Percentiles rank a stretch among this genome's conserved stretches.
These are phyloP conservation scores for Alfaro cultratus DNA, from an alignment of 2,797 vertebrate species.

Conservation along the genomic window DNA sequence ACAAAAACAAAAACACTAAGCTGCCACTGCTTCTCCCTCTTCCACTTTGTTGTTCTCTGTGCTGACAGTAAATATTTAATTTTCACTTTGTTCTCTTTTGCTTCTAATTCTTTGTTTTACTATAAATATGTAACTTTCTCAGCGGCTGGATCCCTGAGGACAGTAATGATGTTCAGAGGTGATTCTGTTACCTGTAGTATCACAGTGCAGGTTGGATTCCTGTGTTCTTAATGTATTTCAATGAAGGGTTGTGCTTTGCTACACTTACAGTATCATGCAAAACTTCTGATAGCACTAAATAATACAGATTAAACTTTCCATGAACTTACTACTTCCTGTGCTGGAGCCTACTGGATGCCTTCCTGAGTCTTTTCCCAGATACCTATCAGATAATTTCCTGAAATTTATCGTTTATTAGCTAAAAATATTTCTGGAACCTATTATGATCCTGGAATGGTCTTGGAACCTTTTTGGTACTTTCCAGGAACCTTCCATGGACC, in stretches of 20 bases:
- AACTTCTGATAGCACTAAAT: neutral
- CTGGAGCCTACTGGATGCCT: neutral
- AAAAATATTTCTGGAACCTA: neutral
- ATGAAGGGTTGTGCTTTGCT: neutral
- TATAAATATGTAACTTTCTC: constrained; percentile 29
- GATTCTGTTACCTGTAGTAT: constrained; percentile 10
- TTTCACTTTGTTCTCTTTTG: constrained; percentile 4
- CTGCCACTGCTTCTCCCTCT: constrained; percentile 23
- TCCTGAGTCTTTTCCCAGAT: neutral
- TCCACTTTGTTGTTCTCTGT: constrained; percentile 19
- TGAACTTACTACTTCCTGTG: neutral
- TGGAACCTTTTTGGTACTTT: neutral
- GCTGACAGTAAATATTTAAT: constrained; percentile 41
- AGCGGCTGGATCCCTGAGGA: constrained; percentile 63
- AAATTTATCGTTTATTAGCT: neutral
- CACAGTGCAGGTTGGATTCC: constrained; percentile 1
- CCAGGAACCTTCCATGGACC: neutral
- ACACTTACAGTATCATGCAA: neutral
- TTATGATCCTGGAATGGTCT: neutral
- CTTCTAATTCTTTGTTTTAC: constrained; percentile 4
- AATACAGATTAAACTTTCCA: neutral
- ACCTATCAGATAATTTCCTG: neutral
- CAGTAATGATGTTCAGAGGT: neutral
- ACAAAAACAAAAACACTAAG: constrained; percentile 34
- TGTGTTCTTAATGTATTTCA: neutral